Evolutionary conservation across 2,888 invertebrate genomes (phyloP).

Genomic region (Hydriomena furcata): DNA sequence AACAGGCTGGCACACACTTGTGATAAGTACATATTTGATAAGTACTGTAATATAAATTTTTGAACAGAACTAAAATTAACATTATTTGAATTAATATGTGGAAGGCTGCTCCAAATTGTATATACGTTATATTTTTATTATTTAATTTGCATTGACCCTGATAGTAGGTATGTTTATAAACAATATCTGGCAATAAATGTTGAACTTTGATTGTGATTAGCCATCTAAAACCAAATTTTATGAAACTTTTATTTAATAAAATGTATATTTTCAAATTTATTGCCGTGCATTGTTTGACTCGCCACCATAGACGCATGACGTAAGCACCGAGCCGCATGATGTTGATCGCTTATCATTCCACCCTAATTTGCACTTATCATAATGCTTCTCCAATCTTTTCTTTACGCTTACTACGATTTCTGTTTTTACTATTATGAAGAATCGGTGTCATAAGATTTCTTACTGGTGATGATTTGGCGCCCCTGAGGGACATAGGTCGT

Average conservation of each 20-base stretch:
- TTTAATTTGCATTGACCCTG: constrained; percentile 33
- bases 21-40: constrained; percentile 1
- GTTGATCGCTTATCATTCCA: constrained; percentile 61
- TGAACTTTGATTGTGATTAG: constrained; percentile 7
- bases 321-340: constrained; percentile 52
- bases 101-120: constrained; percentile 20
- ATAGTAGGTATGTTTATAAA: constrained; percentile 18
- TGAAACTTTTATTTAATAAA: too few relatives aligned
- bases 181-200: constrained; percentile 28
- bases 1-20: constrained; percentile 18
- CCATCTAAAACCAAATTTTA: not conserved
- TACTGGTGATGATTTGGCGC: constrained; percentile 74
- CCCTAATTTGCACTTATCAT: constrained; percentile 62
- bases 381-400: constrained; percentile 59
- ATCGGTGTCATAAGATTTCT: constrained; percentile 73
- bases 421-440: constrained; percentile 58
- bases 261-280: not conserved
- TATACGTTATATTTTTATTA: constrained; percentile 25
- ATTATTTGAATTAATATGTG: constrained; percentile 16
- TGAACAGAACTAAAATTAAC: not conserved
- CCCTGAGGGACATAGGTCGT: constrained; percentile 73
- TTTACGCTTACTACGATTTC: constrained; percentile 59
- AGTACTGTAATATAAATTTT: not conserved
- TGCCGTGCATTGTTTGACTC: constrained; percentile 40
- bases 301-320: constrained; percentile 45